Base-by-base conservation (phyloP, 2,797 vertebrate species). In the Bradypodion pumilum region DNA sequence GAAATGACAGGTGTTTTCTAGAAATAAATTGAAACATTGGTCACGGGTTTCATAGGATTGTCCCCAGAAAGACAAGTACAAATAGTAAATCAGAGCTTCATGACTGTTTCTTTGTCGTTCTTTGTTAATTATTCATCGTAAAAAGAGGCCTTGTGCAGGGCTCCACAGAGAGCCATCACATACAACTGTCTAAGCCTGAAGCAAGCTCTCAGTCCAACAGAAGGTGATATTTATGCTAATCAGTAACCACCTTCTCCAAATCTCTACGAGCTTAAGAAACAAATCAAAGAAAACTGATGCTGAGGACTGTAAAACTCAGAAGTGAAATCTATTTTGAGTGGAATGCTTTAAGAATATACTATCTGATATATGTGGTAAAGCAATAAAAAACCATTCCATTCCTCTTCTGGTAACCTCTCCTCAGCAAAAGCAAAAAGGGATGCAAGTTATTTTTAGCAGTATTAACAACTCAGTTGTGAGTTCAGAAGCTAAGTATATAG, bases 1-100 rank as follows among this genome's bases (percentile, higher is more conserved):
- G 98, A 95, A 99, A 99, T 23, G 97, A 97, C 82, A 99, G 93
- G 60, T 95, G 93, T 93, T 98, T 99, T 94, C 98, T 99, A 91
- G 15, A 74, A 87, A 92, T 83, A 90, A 85, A 94, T 81, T 80
- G 16, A 90, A 87, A 8, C 82, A 23, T 56, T 81, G 46, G 89
- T 88, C 78, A 92, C 83, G 88, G 87, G 81, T 80, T 42, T 63
- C 59, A 73, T 74, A 52, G 29, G 32, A 46, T 23, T 59, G 59
- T 81, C 52, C 5, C 82, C 10, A 4, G 70, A 74, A 37, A 82
- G 27, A 21, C 56, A 56, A 52, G 2, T 3, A 56, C 15, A 42
- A 42, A 69, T 76, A 29, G 12, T 59, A 65, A 44, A 44, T 7
- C 29, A 76, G 27, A 80, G 19, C n/a, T 42, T 21, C 49, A 9